phyloP scores from a whole-genome alignment of 2,888 invertebrate genomes.

The Eristalis tenax region DNA sequence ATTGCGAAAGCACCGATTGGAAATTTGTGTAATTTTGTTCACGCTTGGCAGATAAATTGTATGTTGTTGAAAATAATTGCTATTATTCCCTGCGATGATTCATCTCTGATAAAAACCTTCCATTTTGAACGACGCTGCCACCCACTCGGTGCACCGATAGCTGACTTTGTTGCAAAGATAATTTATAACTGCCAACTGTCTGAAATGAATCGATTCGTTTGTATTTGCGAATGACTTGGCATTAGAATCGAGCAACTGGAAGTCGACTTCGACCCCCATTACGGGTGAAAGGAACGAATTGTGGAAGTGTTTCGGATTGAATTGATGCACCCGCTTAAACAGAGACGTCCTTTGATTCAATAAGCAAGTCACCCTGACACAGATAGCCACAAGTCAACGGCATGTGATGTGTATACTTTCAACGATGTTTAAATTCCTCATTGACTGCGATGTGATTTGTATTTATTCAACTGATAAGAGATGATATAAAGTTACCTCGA shows the following conservation, averaged over 20 bases:
- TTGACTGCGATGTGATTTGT: background rate
- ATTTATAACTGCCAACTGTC: background rate
- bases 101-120: background rate
- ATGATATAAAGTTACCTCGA: background rate
- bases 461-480: background rate
- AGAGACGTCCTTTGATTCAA: background rate
- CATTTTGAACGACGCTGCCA: background rate
- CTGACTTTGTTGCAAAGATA: background rate
- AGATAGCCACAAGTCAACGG: background rate
- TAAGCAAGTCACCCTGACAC: background rate
- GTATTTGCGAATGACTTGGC: background rate
- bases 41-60: background rate
- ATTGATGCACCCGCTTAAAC: background rate
- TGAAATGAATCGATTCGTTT: background rate
- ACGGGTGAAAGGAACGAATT: background rate
- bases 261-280: background rate
- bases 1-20: no score
- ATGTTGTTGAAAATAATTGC: background rate
- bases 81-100: background rate
- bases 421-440: background rate
- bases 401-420: background rate
- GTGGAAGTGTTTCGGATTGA: background rate
- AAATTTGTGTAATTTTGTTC: background rate
- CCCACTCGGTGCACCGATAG: background rate
- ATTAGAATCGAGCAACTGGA: background rate